Evolutionary conservation across 2,888 invertebrate species (phyloP).

Genomic region (Boloria selene): DNA sequence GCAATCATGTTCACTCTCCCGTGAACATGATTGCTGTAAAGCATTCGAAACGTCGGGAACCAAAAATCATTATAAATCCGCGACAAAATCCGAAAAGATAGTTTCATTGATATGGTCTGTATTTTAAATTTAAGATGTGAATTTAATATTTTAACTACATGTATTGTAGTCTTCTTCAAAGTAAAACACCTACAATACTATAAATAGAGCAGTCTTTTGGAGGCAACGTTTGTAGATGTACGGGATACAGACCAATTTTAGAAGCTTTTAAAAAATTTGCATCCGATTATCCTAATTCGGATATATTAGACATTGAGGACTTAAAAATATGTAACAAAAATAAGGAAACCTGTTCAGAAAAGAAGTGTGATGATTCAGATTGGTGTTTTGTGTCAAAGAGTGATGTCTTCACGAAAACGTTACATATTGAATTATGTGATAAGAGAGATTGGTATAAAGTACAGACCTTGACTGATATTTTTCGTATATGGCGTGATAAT

Average conservation of each 20-base stretch:
- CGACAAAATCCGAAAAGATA: too few relatives aligned
- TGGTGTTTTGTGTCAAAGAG: slow-evolving; percentile 74
- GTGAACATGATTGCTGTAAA: too few relatives aligned
- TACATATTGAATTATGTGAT: slow-evolving; percentile 59
- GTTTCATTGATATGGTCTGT: too few relatives aligned
- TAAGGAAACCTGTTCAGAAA: slow-evolving; percentile 39
- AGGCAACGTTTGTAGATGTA: slow-evolving; percentile 90
- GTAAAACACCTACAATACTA: slow-evolving; percentile 75
- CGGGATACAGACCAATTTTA: slow-evolving; percentile 89
- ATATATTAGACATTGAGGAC: slow-evolving; percentile 61
- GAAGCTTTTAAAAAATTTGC: slow-evolving; percentile 91
- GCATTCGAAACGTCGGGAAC: too few relatives aligned
- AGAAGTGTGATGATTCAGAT: slow-evolving; percentile 44
- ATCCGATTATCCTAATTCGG: slow-evolving; percentile 63
- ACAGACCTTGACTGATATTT: slow-evolving; percentile 72
- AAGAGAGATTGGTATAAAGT: slow-evolving; percentile 80
- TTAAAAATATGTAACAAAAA: slow-evolving; percentile 53
- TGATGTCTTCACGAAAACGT: slow-evolving; percentile 56
- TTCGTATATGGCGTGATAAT: slow-evolving; percentile 71
- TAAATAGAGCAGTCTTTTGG: slow-evolving; percentile 88
- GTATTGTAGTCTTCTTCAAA: not conserved
- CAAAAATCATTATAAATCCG: too few relatives aligned
- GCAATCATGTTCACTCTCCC: too few relatives aligned
- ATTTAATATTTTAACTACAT: not conserved
- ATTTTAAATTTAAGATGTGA: not conserved